Evolutionary conservation across 1,140 invertebrate genomes (phyloP), one percentile per base, ranked within the genome.

Genomic region (Zaprionus capensis): DNA sequence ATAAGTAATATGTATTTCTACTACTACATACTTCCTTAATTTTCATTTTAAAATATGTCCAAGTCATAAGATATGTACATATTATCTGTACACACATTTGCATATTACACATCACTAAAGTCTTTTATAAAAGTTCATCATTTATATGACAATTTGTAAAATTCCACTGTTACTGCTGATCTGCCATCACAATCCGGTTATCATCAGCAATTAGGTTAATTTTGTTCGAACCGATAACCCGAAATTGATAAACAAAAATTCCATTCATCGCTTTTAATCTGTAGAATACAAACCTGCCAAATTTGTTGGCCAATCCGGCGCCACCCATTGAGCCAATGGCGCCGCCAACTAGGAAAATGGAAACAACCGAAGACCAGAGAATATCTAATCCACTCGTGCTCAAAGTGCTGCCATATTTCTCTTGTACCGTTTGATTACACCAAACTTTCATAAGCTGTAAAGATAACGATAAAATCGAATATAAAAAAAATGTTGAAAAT

Each of bases 341-440:
- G 51, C 96, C 97, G 14, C 97, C 97, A 49, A 97, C 94, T 11
- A 97, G 94, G 92, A 97, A 97, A 79, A 97, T 94, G 14, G 97
- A 96, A 34, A 97, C 96, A n/a, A 97, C 94, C 4, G 95, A 93
- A 14, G 97, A 96, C 96, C 96, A 98, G 5, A 98, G 84, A 26
- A 97, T 92, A 57, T 96, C 94, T 49, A 97, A 76, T 62, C 94
- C 92, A n/a, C 82, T 80, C 3, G 92, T 65, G 22, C 91, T 93
- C n/a, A 97, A 81, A 2, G 84, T 61, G n/a, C 94, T 80, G 63
- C 93, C 94, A 91, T 95, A 97, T 12, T 93, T 94, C 66, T 93
- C 92, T 26, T 93, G 76, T 14, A 97, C 91, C 75, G 95, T 96
- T 81, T 95, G 93, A 82, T 96, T 96, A 80, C 96, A 96, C 93